phyloP scores from a whole-genome alignment of 2,888 invertebrate genomes.

The Furcula furcula region DNA sequence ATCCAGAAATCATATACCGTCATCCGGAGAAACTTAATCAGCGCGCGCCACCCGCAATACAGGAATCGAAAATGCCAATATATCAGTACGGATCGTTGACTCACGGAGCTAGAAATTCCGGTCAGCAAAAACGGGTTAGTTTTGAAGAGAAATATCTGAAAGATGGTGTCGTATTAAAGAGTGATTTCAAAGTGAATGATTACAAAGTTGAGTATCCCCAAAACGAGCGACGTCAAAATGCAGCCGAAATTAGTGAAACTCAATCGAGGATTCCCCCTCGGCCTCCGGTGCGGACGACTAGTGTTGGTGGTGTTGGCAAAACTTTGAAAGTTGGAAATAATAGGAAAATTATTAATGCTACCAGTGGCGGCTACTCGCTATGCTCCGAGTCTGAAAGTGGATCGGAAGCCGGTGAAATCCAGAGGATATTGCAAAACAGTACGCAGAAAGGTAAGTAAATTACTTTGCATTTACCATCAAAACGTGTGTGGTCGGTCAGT shows the following conservation, averaged over 20 bases:
- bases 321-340: constrained; percentile 34
- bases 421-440: constrained; percentile 79
- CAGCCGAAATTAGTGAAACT: constrained; percentile 28
- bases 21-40: constrained; percentile 50
- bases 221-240: constrained; percentile 19
- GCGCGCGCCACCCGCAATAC: constrained; percentile 26
- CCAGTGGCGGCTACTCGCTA: constrained; percentile 38
- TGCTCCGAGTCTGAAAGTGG: constrained; percentile 86
- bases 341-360: constrained; percentile 32
- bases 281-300: constrained; percentile 64
- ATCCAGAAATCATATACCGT: constrained; percentile 53
- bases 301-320: constrained; percentile 43
- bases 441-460: constrained; percentile 40
- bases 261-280: constrained; percentile 45
- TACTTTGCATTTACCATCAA: neutral
- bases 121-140: constrained; percentile 55
- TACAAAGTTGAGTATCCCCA: constrained; percentile 23
- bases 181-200: constrained; percentile 28
- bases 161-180: constrained; percentile 20
- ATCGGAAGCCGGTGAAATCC: constrained; percentile 87
- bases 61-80: constrained; percentile 30
- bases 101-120: constrained; percentile 25
- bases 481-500: too few species aligned
- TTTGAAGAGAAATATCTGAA: constrained; percentile 47
- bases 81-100: constrained; percentile 44